Conservation (phyloP, 2,797 vertebrate genomes). For the Syngnathus rostellatus region DNA sequence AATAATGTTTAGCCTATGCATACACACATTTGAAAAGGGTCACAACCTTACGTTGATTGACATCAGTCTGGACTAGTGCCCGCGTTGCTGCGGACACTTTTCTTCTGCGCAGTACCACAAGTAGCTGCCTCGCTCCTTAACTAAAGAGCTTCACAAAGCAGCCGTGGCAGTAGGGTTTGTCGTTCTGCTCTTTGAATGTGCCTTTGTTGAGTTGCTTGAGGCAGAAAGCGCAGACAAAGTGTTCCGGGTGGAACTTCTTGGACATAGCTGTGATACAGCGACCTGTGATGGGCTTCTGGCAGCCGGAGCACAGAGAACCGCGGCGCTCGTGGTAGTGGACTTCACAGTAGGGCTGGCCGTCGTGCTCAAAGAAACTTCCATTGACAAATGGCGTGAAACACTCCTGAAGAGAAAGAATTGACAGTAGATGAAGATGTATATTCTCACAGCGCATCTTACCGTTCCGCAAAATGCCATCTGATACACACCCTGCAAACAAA, state of each 20-base stretch:
- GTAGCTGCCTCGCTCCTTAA: conserved; percentile 54
- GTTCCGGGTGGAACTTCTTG: conserved; percentile 98
- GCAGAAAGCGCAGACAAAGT: conserved; percentile 98
- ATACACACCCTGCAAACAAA: conserved; percentile 93
- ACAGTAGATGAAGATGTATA: neutral
- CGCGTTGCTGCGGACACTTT: neutral
- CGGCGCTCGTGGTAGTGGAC: conserved; percentile 95
- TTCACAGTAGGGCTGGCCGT: conserved; percentile 96
- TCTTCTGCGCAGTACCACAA: conserved; percentile 38
- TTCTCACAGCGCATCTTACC: neutral
- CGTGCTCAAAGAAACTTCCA: conserved; percentile 97
- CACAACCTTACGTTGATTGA: conserved; percentile 16
- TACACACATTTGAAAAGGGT: conserved; percentile 34
- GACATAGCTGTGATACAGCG: conserved; percentile 97
- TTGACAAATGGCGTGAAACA: conserved; percentile 96
- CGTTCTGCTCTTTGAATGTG: conserved; percentile 98
- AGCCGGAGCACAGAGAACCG: conserved; percentile 92
- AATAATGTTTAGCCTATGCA: conserved; percentile 18
- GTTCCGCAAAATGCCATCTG: neutral
- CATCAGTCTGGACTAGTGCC: neutral
- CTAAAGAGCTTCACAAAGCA: conserved; percentile 98
- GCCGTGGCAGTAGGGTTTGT: conserved; percentile 97
- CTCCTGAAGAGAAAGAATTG: conserved; percentile 66
- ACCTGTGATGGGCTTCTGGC: conserved; percentile 98
- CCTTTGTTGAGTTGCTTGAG: conserved; percentile 99